Evolutionary conservation across 2,113 vertebrate species (phyloP), one percentile per base, ranked within the genome.

Genomic region (Tyrannus savana): DNA sequence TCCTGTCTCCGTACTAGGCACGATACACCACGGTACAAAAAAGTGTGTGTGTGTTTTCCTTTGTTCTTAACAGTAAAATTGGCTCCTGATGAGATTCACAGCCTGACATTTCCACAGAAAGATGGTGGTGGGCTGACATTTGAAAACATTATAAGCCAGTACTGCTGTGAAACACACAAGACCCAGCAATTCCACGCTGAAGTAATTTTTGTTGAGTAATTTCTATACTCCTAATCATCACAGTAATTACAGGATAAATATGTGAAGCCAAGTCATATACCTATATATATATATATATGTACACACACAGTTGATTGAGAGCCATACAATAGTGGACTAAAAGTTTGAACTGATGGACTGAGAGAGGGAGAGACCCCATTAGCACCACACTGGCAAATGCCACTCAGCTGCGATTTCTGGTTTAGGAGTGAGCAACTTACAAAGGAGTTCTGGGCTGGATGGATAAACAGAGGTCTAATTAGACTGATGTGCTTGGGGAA

Each of bases 371-470:
- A 67, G 19, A 30, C 56, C 16, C 37, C 46, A 35, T 30, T 16
- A 67, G 17, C 42, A 77, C 11, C 13, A 52, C 28, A 49, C 53
- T 8, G 33, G 33, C 28, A 84, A 75, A 62, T 52, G 50, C 15
- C 27, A 11, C 41, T 89, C 37, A 53, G 4, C 21, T 67, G 10
- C 33, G 41, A 68, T 37, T 59, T 83, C 67, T 31, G 24, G 35
- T 50, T 86, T 42, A 71, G 0, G 5, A 95, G 47, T 11, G 88
- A 87, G 35, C 42, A 85, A 93, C 97, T 97, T 92, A 97, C 92
- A 87, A 72, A 93, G 92, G 50, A 87, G 90, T 31, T 95, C 68
- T 94, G 88, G 59, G 35, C 62, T 69, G 74, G 85, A 41, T 74
- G 91, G 73, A 90, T 71, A 94, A 94, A 83, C 46, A 82, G 75